Conservation (phyloP, 2,113 vertebrate genomes). For the Ancistrus triradiatus region DNA sequence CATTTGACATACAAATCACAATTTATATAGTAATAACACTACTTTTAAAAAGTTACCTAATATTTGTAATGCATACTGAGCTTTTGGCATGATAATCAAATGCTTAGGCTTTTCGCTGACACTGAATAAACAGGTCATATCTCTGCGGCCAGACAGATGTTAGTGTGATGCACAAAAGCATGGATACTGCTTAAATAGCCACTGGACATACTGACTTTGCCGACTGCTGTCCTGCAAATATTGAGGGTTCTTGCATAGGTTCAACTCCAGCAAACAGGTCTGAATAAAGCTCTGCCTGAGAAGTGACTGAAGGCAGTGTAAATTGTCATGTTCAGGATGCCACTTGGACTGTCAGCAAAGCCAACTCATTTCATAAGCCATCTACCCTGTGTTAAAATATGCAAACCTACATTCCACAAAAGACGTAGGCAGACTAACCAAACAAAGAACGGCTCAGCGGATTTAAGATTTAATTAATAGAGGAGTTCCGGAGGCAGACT, state of each 20-base stretch:
- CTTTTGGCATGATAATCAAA: neutral
- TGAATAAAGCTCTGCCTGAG: constrained; percentile 19
- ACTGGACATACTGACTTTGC: constrained; percentile 3
- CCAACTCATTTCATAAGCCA: neutral
- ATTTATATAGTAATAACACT: no score
- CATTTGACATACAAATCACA: neutral
- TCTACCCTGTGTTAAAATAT: neutral
- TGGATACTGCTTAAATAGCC: no score
- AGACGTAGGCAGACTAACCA: neutral
- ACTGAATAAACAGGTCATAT: no score
- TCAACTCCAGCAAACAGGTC: constrained; percentile 29
- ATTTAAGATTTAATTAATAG: neutral
- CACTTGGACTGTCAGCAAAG: neutral
- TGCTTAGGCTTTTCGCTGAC: no score
- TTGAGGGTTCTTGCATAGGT: constrained; percentile 47
- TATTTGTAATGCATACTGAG: no score
- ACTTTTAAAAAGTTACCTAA: no score
- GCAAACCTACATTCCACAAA: no score
- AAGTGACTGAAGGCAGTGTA: constrained; percentile 31
- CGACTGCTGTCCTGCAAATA: constrained; percentile 10
- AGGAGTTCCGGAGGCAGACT: neutral
- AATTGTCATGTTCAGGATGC: constrained; percentile 12
- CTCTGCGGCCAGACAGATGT: neutral
- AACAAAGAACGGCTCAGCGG: neutral
- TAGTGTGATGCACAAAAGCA: neutral